Percentiles rank a stretch among this genome's conserved stretches.
These are phyloP conservation scores for Aphelocoma californica DNA, from an alignment of 2,797 vertebrate genomes.

Conservation along the genomic window DNA sequence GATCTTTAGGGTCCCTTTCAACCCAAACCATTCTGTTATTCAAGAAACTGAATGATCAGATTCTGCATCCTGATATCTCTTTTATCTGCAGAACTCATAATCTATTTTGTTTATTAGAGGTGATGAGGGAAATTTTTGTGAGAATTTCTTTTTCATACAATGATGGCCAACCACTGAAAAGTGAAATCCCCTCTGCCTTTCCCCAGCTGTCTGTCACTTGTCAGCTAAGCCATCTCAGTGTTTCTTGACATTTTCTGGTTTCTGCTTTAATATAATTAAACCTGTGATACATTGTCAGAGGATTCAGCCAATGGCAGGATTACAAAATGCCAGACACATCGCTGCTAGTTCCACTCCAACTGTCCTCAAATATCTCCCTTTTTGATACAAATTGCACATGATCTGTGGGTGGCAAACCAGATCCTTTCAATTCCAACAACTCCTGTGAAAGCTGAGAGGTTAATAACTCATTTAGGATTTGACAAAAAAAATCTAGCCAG, in stretches of 20 bases:
- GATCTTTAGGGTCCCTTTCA: background rate
- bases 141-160: background rate
- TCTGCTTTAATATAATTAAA: slow-evolving; percentile 5
- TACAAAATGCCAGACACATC: slow-evolving; percentile 27
- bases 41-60: background rate
- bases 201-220: background rate
- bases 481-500: background rate
- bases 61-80: background rate
- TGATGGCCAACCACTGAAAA: background rate
- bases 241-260: slow-evolving; percentile 26
- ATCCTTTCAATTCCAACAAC: background rate
- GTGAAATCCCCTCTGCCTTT: background rate
- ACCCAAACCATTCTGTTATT: background rate
- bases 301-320: slow-evolving; percentile 25
- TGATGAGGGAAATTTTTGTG: background rate
- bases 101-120: background rate
- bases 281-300: slow-evolving; percentile 32
- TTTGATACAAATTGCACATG: slow-evolving; percentile 22
- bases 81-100: background rate
- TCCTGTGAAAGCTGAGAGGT: background rate
- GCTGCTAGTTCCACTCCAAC: background rate
- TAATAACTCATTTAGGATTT: background rate
- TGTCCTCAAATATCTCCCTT: background rate
- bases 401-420: background rate
- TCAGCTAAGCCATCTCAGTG: background rate